These are phyloP conservation scores for Drosophila monieri DNA, from an alignment of 2,888 invertebrate genomes.

Conservation along the genomic window DNA sequence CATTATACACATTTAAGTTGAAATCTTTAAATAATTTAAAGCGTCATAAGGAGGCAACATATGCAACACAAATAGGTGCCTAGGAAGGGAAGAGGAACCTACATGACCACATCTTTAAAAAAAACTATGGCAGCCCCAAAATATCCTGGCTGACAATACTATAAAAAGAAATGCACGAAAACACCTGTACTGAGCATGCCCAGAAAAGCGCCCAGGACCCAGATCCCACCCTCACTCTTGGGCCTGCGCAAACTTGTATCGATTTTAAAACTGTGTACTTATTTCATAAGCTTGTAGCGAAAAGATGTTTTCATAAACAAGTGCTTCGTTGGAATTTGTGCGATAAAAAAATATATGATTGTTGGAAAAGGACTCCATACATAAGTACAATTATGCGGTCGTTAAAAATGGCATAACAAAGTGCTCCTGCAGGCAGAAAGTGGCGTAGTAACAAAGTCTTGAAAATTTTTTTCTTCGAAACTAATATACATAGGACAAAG, in stretches of 20 bases:
- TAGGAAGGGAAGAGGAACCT: neutral
- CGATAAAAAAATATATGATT: constrained; percentile 22
- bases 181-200: constrained; percentile 54
- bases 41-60: too few species aligned
- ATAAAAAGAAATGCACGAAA: constrained; percentile 16
- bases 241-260: constrained; percentile 58
- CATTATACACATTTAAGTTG: too few species aligned
- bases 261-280: constrained; percentile 58
- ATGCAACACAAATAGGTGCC: neutral
- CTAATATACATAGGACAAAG: constrained; percentile 16
- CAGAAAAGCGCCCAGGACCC: constrained; percentile 36
- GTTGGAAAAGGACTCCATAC: constrained; percentile 11
- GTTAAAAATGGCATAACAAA: constrained; percentile 32
- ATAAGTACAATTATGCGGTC: constrained; percentile 18
- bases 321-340: constrained; percentile 34
- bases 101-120: neutral
- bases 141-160: constrained; percentile 1
- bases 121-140: constrained; percentile 1
- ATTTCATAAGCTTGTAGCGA: constrained; percentile 52
- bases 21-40: too few species aligned
- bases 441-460: constrained; percentile 10
- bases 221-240: constrained; percentile 46
- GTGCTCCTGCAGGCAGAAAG: constrained; percentile 1
- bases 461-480: constrained; percentile 10
- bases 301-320: constrained; percentile 54